Percentiles rank a stretch among this genome's conserved stretches.
These are phyloP conservation scores for Quadriops clusia DNA, from an alignment of 2,888 invertebrate species.

Conservation along the genomic window DNA sequence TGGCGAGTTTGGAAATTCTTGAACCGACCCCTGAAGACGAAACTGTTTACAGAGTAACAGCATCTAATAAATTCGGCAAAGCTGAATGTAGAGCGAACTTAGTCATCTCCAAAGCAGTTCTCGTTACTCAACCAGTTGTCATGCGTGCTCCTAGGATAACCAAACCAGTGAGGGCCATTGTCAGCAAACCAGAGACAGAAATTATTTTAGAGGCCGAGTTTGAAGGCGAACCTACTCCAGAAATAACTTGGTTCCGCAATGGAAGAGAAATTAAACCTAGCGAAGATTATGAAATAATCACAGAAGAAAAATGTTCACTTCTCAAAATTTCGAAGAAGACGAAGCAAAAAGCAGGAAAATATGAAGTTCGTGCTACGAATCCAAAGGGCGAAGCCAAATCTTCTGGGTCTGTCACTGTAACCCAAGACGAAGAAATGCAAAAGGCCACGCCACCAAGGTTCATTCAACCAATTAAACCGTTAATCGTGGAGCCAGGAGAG, in stretches of 20 bases:
- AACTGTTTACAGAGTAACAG: constrained; percentile 56
- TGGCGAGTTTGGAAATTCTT: constrained; percentile 49
- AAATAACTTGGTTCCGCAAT: constrained; percentile 76
- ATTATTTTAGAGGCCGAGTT: constrained; percentile 60
- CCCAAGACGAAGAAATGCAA: constrained; percentile 44
- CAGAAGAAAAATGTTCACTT: constrained; percentile 49
- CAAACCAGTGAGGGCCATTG: constrained; percentile 63
- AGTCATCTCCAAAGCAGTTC: constrained; percentile 42
- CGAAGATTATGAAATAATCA: constrained; percentile 48
- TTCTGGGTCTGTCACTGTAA: constrained; percentile 70
- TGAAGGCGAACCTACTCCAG: constrained; percentile 57
- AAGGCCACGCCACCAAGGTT: constrained; percentile 62
- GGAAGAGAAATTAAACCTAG: constrained; percentile 60
- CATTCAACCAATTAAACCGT: constrained; percentile 57
- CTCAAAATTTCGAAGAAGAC: constrained; percentile 55
- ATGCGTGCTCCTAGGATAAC: constrained; percentile 62
- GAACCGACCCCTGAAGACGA: constrained; percentile 56
- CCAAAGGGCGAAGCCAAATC: constrained; percentile 66
- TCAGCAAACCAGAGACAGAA: constrained; percentile 56
- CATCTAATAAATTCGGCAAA: constrained; percentile 59
- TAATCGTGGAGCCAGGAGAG: constrained; percentile 58
- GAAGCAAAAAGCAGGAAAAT: constrained; percentile 73
- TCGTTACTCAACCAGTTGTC: constrained; percentile 40
- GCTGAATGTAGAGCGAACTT: constrained; percentile 65
- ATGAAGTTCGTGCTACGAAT: constrained; percentile 74